Evolutionary conservation across 2,888 invertebrate genomes (phyloP).

Genomic region (Cheilosia vernalis): DNA sequence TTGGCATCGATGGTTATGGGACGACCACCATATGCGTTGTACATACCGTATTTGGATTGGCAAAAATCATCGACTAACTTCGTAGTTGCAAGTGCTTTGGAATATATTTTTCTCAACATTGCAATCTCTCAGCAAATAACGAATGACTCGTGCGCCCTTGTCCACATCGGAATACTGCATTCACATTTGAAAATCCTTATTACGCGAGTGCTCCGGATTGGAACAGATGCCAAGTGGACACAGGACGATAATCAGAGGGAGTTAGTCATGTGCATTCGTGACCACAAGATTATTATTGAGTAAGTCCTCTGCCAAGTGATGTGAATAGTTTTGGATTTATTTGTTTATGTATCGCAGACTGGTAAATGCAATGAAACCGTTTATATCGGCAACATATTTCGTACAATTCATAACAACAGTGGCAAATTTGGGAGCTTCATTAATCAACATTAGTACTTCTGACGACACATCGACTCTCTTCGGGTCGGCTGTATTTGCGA

Average conservation of each 20-base stretch:
- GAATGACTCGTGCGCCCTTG: slow-evolving; percentile 78
- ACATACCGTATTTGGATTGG: slow-evolving; percentile 79
- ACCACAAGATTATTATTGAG: slow-evolving; percentile 78
- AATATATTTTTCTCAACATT: slow-evolving; percentile 77
- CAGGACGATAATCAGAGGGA: slow-evolving; percentile 75
- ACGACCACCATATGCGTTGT: slow-evolving; percentile 78
- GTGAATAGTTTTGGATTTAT: background rate
- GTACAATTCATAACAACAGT: slow-evolving; percentile 77
- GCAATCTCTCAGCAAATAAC: slow-evolving; percentile 77
- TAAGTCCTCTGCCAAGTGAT: slow-evolving; percentile 29
- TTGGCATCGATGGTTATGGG: slow-evolving; percentile 74
- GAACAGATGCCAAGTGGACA: slow-evolving; percentile 65
- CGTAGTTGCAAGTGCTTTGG: slow-evolving; percentile 76
- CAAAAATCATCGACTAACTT: slow-evolving; percentile 69
- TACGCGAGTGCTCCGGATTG: slow-evolving; percentile 76
- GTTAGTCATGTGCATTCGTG: slow-evolving; percentile 76
- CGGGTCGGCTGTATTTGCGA: slow-evolving; percentile 74
- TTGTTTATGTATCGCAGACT: slow-evolving; percentile 16
- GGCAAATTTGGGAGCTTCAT: slow-evolving; percentile 77
- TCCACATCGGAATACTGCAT: slow-evolving; percentile 76
- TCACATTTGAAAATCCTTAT: slow-evolving; percentile 77
- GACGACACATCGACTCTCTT: slow-evolving; percentile 76
- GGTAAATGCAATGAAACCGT: slow-evolving; percentile 76
- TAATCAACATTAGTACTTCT: slow-evolving; percentile 77
- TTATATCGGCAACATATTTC: slow-evolving; percentile 79